Conservation (phyloP, 2,797 vertebrate genomes). For the Lacerta agilis region DNA sequence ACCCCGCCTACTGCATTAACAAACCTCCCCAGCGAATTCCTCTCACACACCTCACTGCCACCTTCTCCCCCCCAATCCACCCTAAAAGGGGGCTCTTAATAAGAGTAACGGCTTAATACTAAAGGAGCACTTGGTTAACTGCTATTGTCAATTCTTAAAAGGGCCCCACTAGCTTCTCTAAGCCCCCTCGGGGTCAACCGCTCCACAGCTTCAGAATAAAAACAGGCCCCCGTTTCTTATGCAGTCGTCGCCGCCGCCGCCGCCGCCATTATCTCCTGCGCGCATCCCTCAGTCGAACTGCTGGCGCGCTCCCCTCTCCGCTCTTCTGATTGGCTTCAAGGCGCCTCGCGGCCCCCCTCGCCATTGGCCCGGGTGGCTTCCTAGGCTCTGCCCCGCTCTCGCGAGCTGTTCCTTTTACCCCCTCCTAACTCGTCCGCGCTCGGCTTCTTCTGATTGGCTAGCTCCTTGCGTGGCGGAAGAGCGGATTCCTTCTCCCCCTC, state of each 20-base stretch:
- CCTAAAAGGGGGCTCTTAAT: neutral
- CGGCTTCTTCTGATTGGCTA: neutral
- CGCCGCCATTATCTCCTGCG: neutral
- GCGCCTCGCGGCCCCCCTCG: rapidly evolving
- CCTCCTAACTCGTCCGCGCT: neutral
- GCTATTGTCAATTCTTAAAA: too few relatives aligned
- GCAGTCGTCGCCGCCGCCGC: rapidly evolving
- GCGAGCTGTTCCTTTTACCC: neutral
- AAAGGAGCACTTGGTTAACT: neutral
- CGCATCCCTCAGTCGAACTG: neutral
- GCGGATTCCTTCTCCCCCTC: rapidly evolving
- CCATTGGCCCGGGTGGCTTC: neutral
- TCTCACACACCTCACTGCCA: too few relatives aligned
- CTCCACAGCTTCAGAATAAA: neutral
- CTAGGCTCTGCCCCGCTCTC: rapidly evolving
- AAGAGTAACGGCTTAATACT: rapidly evolving
- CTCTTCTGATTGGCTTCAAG: neutral
- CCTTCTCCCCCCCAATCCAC: neutral
- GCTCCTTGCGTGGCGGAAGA: neutral
- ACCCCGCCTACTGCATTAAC: neutral
- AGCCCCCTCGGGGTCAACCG: too few relatives aligned
- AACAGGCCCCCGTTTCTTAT: neutral
- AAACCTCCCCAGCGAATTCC: neutral
- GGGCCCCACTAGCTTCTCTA: neutral
- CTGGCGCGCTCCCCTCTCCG: constrained; percentile 3